These are phyloP conservation scores for Onychomys torridus DNA, from an alignment of 2,797 vertebrate species.

Conservation along the genomic window DNA sequence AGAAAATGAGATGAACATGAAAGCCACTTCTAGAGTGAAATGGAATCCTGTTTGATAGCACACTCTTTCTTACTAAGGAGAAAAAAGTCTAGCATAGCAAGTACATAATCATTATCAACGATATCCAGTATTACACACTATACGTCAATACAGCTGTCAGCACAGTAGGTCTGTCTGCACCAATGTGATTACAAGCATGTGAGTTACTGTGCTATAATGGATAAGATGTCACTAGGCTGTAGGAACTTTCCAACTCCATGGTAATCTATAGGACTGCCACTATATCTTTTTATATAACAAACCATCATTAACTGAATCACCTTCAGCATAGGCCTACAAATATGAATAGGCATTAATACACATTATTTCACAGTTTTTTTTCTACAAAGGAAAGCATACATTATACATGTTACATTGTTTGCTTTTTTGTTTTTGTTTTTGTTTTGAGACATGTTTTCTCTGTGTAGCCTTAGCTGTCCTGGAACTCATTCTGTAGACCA, in stretches of 20 bases:
- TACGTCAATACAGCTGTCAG: not conserved
- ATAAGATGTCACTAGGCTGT: not conserved
- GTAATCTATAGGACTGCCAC: not conserved
- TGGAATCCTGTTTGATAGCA: not conserved
- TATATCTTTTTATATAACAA: not conserved
- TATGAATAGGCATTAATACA: not conserved
- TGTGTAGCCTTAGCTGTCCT: not conserved
- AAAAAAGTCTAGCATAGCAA: not conserved
- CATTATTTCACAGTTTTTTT: conserved; percentile 24
- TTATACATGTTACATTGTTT: not conserved
- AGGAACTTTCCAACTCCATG: not conserved
- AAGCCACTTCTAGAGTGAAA: not conserved
- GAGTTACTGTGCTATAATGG: not conserved
- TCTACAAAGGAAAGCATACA: not conserved
- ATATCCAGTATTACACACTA: not conserved
- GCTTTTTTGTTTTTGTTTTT: not conserved
- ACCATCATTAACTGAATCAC: not conserved
- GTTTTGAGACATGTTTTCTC: not conserved
- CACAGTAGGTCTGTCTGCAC: too few relatives aligned
- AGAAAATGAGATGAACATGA: not conserved
- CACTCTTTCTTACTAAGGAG: not conserved
- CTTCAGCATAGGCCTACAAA: not conserved
- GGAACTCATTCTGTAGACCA: not conserved
- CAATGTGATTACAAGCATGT: not conserved
- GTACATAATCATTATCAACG: not conserved